Conservation (phyloP, 2,797 vertebrate species). For the Hydrocynus forskahlii region DNA sequence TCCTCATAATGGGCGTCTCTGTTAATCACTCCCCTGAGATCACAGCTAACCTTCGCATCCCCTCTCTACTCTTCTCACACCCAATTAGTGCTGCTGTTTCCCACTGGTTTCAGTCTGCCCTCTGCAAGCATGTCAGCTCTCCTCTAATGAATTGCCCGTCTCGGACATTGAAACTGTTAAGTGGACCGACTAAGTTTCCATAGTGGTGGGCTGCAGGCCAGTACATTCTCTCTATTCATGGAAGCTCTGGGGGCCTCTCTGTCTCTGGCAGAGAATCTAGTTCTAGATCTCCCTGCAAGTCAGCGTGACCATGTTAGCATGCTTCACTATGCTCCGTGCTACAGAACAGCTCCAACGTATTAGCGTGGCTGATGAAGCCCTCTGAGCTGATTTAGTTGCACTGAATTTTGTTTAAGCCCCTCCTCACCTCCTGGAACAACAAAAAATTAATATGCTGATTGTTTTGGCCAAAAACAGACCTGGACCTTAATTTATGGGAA, state of each 20-base stretch:
- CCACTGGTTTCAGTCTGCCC: constrained; percentile 34
- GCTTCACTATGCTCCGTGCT: neutral
- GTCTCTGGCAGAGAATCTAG: constrained; percentile 9
- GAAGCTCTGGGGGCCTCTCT: constrained; percentile 22
- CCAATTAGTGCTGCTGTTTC: constrained; percentile 37
- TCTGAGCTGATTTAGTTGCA: constrained; percentile 3
- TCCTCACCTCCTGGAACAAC: neutral
- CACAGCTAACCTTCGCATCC: constrained; percentile 10
- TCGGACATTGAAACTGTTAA: constrained; percentile 32
- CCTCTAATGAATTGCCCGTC: constrained; percentile 26
- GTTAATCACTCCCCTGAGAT: constrained; percentile 9
- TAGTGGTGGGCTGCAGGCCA: constrained; percentile 31
- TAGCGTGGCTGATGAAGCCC: constrained; percentile 2
- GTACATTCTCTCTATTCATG: constrained; percentile 36
- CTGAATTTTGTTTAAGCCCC: neutral
- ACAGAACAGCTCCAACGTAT: neutral
- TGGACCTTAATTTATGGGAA: too few species aligned
- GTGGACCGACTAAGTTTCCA: constrained; percentile 38
- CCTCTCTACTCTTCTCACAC: constrained; percentile 8
- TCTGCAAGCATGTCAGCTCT: constrained; percentile 20
- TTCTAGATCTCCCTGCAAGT: constrained; percentile 9
- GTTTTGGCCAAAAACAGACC: too few species aligned
- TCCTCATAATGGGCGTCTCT: neutral
- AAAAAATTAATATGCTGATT: too few species aligned
- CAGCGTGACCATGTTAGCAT: constrained; percentile 17